These are phyloP conservation scores for Tribolium freemani DNA, from an alignment of 2,888 invertebrate species.

Conservation along the genomic window DNA sequence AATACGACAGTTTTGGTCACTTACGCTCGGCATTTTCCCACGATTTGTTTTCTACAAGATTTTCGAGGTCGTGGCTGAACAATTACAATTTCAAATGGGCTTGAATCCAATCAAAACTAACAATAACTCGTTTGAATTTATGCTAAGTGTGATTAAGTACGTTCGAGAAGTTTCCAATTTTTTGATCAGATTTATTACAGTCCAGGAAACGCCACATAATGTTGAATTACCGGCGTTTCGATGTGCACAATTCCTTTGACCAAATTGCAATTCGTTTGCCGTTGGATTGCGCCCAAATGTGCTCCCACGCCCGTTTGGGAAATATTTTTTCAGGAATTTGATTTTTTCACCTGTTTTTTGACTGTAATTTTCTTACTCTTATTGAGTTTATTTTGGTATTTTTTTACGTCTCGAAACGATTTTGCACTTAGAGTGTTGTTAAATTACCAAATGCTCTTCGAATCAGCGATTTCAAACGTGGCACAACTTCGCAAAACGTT, in stretches of 20 bases:
- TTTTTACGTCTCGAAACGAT: not conserved
- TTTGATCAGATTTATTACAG: constrained; percentile 8
- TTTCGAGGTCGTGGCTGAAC: not conserved
- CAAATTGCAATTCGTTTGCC: not conserved
- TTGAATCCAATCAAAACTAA: not conserved
- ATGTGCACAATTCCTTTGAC: not conserved
- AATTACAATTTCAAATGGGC: not conserved
- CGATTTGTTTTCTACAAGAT: no score
- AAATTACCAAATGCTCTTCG: not conserved
- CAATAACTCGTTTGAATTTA: no score
- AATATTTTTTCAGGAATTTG: not conserved
- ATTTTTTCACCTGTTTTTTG: not conserved
- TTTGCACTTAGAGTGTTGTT: not conserved
- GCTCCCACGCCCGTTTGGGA: not conserved
- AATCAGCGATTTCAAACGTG: not conserved
- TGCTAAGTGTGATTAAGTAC: no score
- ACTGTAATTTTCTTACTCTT: not conserved
- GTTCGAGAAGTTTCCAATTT: no score
- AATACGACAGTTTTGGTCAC: not conserved
- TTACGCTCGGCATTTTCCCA: not conserved
- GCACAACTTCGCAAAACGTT: not conserved
- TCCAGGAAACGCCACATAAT: not conserved
- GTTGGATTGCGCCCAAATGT: not conserved
- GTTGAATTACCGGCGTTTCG: not conserved
- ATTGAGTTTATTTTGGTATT: not conserved